Base-by-base conservation (phyloP, 2,888 invertebrate genomes). In the Drosophila nigritarsus region DNA sequence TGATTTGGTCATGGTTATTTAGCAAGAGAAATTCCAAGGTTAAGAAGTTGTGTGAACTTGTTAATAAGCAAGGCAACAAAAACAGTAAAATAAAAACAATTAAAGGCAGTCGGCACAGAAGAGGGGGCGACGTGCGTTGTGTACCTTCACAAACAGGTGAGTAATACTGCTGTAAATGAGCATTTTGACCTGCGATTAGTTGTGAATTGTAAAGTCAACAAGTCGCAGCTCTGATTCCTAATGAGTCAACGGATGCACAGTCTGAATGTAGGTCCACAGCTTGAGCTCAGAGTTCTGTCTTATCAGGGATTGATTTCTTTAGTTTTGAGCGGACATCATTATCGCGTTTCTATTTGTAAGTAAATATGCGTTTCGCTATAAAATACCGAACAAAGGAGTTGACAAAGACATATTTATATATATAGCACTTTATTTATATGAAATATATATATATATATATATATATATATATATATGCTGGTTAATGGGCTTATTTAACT, bases 111-210 rank as follows among this genome's bases (percentile, higher is more conserved):
- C 24, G n/a, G 13, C 7, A 15, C 4, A 45, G 6, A 7, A 24
- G 9, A n/a, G 55, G 59, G 34, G 58, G 24, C 32, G 6, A 27
- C 55, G 27, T 38, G 38, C 27, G 15, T 29, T 71, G 29, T 36
- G 30, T 20, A 36, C 20, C 34, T 32, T 42, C 63, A 60, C 64
- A 61, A 69, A 78, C 45, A 20, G 73, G 75, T 75, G 75, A 75
- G 79, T 79, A 75, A 75, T 59, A 48, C 11, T 20, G 32, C 20
- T 32, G 9, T 24, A 18, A 49, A 56, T 42, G 24, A 24, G 24
- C 13, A 56, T 20, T 34, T 36, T 18, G 13, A 11, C 1, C 13
- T 45, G 30, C 7, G 3, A 9, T 15, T 32, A 32, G 24, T 20
- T 11, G 9, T 40, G 3, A 30, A 24, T 32, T 30, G 18, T 24